Percentiles rank a stretch among this genome's conserved stretches.
Evolutionary conservation across 2,888 invertebrate genomes (phyloP).

Genomic region (Pammene aurita): DNA sequence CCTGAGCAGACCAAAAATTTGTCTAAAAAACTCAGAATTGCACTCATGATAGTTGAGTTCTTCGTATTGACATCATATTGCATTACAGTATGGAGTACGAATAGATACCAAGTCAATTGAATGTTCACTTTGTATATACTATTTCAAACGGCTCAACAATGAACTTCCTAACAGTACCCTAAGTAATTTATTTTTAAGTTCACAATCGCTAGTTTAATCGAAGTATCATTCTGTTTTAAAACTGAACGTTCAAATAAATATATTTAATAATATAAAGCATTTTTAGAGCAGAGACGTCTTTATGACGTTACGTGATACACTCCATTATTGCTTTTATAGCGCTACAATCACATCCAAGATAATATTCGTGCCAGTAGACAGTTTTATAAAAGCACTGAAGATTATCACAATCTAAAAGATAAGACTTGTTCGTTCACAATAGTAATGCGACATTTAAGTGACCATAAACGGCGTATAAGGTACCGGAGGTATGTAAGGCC

Average conservation of each 20-base stretch:
- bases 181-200: no score
- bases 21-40: no score
- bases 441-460: slow-evolving; percentile 10
- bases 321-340: not conserved
- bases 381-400: slow-evolving; percentile 1
- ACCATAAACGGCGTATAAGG: slow-evolving; percentile 23
- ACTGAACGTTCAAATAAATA: not conserved
- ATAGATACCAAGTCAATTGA: no score
- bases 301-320: not conserved
- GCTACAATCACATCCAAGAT: not conserved
- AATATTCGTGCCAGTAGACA: not conserved
- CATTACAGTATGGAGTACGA: no score
- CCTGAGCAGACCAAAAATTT: no score
- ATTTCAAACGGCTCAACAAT: no score
- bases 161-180: no score
- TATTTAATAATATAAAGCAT: not conserved
- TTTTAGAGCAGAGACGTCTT: not conserved
- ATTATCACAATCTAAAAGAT: slow-evolving; percentile 13
- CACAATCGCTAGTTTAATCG: no score
- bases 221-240: not conserved
- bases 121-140: no score
- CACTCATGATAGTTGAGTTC: no score
- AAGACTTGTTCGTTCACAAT: slow-evolving; percentile 1
- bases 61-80: no score
- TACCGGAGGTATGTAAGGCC: no score